Evolutionary conservation across 2,113 vertebrate genomes (phyloP).

Genomic region (Lagopus leucura): DNA sequence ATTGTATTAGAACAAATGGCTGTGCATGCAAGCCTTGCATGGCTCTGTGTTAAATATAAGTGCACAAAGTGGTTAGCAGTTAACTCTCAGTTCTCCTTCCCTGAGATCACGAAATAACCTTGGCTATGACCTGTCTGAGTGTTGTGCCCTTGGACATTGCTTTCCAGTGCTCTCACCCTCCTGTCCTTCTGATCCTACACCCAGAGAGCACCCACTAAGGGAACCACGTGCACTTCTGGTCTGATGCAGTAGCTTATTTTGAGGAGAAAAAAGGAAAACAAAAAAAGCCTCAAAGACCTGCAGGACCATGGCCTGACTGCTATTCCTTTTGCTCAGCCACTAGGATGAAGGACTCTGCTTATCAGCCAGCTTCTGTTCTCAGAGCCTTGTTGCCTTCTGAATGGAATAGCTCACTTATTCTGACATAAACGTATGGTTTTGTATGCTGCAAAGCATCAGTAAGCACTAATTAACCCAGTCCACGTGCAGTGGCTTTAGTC

Average conservation of each 20-base stretch:
- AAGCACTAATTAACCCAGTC: neutral
- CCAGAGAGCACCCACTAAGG: neutral
- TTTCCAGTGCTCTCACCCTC: neutral
- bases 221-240: neutral
- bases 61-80: neutral
- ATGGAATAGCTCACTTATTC: neutral
- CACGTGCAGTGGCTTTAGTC: neutral
- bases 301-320: neutral
- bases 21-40: neutral
- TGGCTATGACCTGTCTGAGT: neutral
- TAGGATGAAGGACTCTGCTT: neutral
- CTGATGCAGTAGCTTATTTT: neutral
- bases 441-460: neutral
- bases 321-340: neutral
- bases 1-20: neutral
- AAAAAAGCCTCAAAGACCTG: neutral
- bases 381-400: neutral
- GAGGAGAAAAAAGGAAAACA: neutral
- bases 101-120: neutral
- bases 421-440: neutral
- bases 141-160: fast-evolving
- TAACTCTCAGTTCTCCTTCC: neutral
- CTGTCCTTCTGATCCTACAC: neutral
- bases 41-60: neutral
- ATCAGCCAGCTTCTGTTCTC: neutral